Base-by-base conservation (phyloP, 2,113 vertebrate species). In the Pterocles orientalis region DNA sequence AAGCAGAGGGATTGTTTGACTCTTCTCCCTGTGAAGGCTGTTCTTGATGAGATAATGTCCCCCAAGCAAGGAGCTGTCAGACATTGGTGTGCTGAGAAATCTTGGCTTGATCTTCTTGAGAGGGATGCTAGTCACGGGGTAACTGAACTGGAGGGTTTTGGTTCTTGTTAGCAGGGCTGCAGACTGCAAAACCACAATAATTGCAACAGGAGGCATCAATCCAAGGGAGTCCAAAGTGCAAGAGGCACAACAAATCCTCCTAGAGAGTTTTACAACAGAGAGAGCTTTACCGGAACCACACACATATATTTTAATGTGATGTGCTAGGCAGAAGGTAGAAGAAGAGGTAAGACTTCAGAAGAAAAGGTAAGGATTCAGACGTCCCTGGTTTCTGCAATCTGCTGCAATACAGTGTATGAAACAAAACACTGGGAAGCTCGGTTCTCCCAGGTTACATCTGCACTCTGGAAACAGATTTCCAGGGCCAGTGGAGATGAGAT, bases 241-340 rank as follows among this genome's bases (percentile, higher is more conserved):
- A 69, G 61, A 68, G 24, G 48, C 15, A 84, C 56, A 47, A 47
- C 6, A 82, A 82, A 68, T 79, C 51, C 15, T 75, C 39, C 43
- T 48, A 15, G 33, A 69, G 45, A 31, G 23, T 71, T 89, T 82
- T 61, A 82, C 39, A 57, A 2, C 0, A 26, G 21, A 23, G 9
- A 77, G 1, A 28, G 18, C 18, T 73, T 90, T 91, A 70, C 15
- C 28, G 76, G 62, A 68, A 34, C 7, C 6, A 31, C 20, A 18
- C 11, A 41, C 0, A 0, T 41, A 3, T 50, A n/a, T 48, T 87
- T 78, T 61, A 57, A 36, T 53, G 48, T 31, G 48, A 54, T 64
- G 4, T 50, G 47, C 31, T n/a, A 48, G 16, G 14, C 6, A 34
- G 28, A 83, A 86, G 12, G 33, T 73, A 66, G 14, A 78, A 14